These are phyloP conservation scores for Idaea biselata DNA, from an alignment of 2,888 invertebrate genomes.

Conservation along the genomic window DNA sequence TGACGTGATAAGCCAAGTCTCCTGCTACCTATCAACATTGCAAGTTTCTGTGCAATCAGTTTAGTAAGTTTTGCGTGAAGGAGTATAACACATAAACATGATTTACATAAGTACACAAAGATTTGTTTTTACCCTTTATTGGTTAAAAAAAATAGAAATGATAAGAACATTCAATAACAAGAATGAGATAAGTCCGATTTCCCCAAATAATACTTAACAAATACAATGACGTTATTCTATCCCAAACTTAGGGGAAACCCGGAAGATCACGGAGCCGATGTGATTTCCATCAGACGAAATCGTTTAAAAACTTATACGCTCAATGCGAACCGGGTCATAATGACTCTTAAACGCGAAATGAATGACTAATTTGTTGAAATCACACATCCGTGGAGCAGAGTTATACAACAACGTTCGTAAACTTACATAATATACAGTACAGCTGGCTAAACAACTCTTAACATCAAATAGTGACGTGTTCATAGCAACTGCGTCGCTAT, in stretches of 20 bases:
- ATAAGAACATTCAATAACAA: too few species aligned
- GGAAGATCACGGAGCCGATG: background rate
- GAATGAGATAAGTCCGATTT: too few species aligned
- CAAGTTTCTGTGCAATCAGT: too few species aligned
- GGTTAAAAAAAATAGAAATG: too few species aligned
- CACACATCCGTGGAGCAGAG: slow-evolving; percentile 27
- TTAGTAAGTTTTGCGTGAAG: too few species aligned
- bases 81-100: too few species aligned
- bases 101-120: too few species aligned
- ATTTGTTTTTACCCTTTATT: too few species aligned
- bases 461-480: background rate
- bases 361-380: slow-evolving; percentile 30
- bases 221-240: too few species aligned
- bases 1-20: too few species aligned
- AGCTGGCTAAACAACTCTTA: background rate
- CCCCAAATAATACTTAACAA: too few species aligned
- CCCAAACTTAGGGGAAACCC: background rate
- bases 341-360: slow-evolving; percentile 23
- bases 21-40: too few species aligned
- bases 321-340: slow-evolving; percentile 20
- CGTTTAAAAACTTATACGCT: background rate
- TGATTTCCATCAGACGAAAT: background rate
- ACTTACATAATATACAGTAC: slow-evolving; percentile 21
- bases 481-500: background rate
- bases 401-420: slow-evolving; percentile 25